Percentiles rank a stretch among this genome's conserved stretches.
Conservation (phyloP, 2,888 invertebrate genomes). For the Chironomus riparius region DNA sequence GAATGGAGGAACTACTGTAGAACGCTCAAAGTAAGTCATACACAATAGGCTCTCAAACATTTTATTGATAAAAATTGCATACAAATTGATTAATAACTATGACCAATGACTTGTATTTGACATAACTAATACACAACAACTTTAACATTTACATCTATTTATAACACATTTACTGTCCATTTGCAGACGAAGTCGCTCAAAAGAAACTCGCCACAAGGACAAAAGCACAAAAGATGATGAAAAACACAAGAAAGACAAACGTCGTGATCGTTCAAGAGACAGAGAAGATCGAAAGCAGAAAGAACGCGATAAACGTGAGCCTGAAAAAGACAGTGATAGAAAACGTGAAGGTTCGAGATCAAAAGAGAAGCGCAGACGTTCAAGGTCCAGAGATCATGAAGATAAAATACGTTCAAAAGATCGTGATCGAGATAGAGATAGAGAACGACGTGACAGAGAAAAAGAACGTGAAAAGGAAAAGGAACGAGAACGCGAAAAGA, state of each 20-base stretch:
- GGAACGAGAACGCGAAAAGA: conserved; percentile 31
- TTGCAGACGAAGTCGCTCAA: conserved; percentile 42
- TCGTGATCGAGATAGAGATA: neutral
- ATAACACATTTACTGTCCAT: too few relatives aligned
- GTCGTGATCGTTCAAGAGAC: conserved; percentile 32
- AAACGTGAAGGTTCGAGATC: conserved; percentile 28
- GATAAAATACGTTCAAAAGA: conserved; percentile 36
- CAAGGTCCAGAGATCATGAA: conserved; percentile 38
- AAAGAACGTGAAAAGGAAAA: too few relatives aligned
- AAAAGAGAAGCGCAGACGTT: neutral
- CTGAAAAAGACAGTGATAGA: conserved; percentile 32
- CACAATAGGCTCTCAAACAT: too few relatives aligned
- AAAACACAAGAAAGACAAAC: neutral
- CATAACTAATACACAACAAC: too few relatives aligned
- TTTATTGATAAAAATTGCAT: too few relatives aligned
- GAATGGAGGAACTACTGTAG: neutral
- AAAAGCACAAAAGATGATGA: conserved; percentile 34
- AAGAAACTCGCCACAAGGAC: conserved; percentile 48
- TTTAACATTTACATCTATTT: too few relatives aligned
- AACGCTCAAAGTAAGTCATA: neutral
- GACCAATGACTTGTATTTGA: too few relatives aligned
- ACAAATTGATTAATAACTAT: too few relatives aligned
- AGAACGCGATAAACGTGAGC: conserved; percentile 32
- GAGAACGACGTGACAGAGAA: conserved; percentile 32
- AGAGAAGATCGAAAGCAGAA: conserved; percentile 33